Evolutionary conservation across 1,140 invertebrate species (phyloP), one percentile per base, ranked within the genome.

Genomic region (Andrena cerasifolii): DNA sequence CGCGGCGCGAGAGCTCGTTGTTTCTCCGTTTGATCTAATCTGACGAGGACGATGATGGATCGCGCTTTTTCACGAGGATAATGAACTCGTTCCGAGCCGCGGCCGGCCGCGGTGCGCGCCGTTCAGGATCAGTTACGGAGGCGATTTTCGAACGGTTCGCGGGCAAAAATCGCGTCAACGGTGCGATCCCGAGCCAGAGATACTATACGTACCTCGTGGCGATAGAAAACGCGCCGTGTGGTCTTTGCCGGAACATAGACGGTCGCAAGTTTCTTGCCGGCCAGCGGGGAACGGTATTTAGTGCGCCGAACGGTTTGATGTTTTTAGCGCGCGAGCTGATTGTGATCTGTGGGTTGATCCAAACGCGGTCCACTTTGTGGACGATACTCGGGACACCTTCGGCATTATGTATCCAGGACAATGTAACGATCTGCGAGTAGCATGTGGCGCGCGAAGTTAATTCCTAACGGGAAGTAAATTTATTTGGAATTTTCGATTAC

Each of bases 1-100:
- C 73, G 63, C 36, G 73, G 59, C 49, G 53, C 53, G 31, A 12
- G 31, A 12, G 8, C 14, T 43, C 66, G 70, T 61, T 71, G 71
- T 79, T 84, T 84, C 53, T 58, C 62, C 66, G 79, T 83, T 74
- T 84, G 79, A 76, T 80, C 62, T 77, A 68, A 84, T 84, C 72
- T 53, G 63, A 72, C 61, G 70, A 77, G 75, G 66, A 71, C 67
- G 75, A 70, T 47, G 36, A 33, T 59, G 54, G 33, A 70, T 74
- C 63, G 58, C 59, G 65, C 63, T 76, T 76, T 76, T 76, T 76
- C 73, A 68, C 73, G 73, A 8, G 53, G 28, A 76, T 76, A 76
- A 76, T 76, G 73, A 68, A 76, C 73, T 76, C 73, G 73, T 76
- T 68, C 47, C 73, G 63, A 67, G 43, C 5, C 56, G 43, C 24